A percentile compares a stretch with the other conserved stretches of the same genome.
Evolutionary conservation across 2,113 vertebrate genomes (phyloP).

Genomic region (Scomber scombrus): DNA sequence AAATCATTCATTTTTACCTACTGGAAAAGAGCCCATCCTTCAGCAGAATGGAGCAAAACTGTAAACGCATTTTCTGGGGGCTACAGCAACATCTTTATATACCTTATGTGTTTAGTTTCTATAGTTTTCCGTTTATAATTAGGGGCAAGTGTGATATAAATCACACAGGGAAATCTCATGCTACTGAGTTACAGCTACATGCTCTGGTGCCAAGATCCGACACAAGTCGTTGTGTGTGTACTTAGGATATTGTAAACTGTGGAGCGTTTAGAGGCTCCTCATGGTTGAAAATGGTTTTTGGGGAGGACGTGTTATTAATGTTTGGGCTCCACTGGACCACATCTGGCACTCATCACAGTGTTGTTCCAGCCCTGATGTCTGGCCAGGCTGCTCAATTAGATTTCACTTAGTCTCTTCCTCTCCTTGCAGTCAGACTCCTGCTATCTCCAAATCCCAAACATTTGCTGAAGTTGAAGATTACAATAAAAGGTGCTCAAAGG

Average conservation of each 20-base stretch:
- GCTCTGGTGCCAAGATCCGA: constrained; percentile 60
- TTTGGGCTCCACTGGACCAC: constrained; percentile 79
- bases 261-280: constrained; percentile 71
- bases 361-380: constrained; percentile 85
- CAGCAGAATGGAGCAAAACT: constrained; percentile 24
- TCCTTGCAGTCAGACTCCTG: constrained; percentile 67
- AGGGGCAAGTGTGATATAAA: constrained; percentile 65
- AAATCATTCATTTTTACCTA: constrained; percentile 60
- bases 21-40: constrained; percentile 41
- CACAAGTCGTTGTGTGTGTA: constrained; percentile 68
- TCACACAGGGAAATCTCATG: constrained; percentile 60
- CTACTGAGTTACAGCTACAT: constrained; percentile 64
- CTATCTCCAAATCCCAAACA: constrained; percentile 75
- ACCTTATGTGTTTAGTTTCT: constrained; percentile 39
- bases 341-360: constrained; percentile 84
- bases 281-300: constrained; percentile 76
- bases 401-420: constrained; percentile 85
- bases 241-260: constrained; percentile 77
- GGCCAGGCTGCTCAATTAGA: constrained; percentile 84
- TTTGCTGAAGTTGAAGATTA: constrained; percentile 63
- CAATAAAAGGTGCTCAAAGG: constrained; percentile 44
- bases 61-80: constrained; percentile 7
- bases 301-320: constrained; percentile 84
- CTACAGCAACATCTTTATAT: constrained; percentile 9
- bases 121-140: constrained; percentile 62